Conservation (phyloP, 1,140 invertebrate species). For the Copidosoma floridanum region DNA sequence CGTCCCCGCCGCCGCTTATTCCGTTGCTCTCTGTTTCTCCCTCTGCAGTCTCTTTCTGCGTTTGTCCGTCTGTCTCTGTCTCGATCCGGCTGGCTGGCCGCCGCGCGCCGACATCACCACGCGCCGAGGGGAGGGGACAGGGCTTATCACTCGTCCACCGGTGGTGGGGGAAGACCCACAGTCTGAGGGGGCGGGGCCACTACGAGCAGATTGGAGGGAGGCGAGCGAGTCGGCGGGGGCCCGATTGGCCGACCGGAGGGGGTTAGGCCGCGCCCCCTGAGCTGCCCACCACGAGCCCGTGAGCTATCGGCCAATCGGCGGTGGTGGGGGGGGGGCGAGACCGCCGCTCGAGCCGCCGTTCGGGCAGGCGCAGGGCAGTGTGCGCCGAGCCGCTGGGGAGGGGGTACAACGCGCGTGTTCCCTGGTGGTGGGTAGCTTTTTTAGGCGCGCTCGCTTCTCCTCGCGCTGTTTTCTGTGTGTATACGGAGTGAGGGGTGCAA, state of each 20-base stretch:
- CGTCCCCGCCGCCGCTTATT: neutral
- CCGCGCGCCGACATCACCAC: neutral
- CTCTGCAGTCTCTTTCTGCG: neutral
- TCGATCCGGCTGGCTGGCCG: neutral
- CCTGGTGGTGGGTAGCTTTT: too few relatives aligned
- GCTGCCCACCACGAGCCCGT: constrained; percentile 23
- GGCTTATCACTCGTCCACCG: too few relatives aligned
- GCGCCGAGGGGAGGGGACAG: constrained; percentile 49
- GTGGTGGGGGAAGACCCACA: constrained; percentile 43
- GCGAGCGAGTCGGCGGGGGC: neutral
- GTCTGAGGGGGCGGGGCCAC: constrained; percentile 44
- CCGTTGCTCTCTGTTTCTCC: neutral
- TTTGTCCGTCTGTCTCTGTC: neutral
- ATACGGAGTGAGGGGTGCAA: neutral
- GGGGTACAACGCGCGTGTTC: neutral
- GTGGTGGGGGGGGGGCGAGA: too few relatives aligned
- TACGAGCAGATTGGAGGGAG: neutral
- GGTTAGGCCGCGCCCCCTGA: constrained; percentile 43
- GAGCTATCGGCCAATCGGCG: constrained; percentile 31
- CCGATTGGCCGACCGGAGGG: constrained; percentile 17
- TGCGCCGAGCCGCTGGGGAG: neutral
- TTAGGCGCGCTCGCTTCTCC: neutral
- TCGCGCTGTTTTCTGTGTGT: neutral
- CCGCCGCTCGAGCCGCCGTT: constrained; percentile 31
- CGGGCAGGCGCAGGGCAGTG: neutral